A percentile compares a stretch with the other conserved stretches of the same genome.
These are phyloP conservation scores for Priocnemis perturbator DNA, from an alignment of 2,888 invertebrate genomes.

Conservation along the genomic window DNA sequence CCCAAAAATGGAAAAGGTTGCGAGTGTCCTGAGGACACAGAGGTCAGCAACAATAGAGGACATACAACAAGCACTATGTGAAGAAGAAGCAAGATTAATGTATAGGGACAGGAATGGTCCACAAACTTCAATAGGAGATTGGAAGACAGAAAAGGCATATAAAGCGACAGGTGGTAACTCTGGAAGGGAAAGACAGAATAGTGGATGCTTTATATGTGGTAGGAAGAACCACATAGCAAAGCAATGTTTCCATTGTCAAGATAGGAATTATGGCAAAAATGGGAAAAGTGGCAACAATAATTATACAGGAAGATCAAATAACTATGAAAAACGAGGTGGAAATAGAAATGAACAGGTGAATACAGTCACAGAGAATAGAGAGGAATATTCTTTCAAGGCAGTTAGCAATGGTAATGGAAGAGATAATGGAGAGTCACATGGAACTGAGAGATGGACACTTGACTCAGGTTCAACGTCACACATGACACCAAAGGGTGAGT, in stretches of 20 bases:
- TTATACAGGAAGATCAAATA: background rate
- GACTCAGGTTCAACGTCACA: conserved; percentile 14
- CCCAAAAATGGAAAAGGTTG: background rate
- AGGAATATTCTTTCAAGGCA: background rate
- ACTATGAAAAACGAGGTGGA: background rate
- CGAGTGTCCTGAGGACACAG: conserved; percentile 1
- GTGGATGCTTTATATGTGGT: conserved; percentile 9
- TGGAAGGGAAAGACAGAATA: background rate
- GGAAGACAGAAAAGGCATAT: conserved; percentile 14
- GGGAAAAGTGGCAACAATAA: background rate
- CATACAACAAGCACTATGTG: conserved; percentile 4
- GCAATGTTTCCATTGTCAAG: too few relatives aligned
- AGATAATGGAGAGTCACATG: too few relatives aligned
- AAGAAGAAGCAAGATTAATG: conserved; percentile 2
- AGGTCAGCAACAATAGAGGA: conserved; percentile 3
- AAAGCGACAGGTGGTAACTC: background rate
- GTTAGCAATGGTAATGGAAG: background rate
- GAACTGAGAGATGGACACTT: conserved; percentile 8
- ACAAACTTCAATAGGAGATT: background rate
- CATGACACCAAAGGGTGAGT: background rate
- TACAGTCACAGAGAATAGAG: background rate
- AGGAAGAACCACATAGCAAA: too few relatives aligned
- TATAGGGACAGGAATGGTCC: background rate
- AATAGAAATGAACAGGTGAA: background rate
- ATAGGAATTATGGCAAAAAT: conserved; percentile 10